phyloP scores from a whole-genome alignment of 2,888 invertebrate genomes.

The Oxyteleia sp. region DNA sequence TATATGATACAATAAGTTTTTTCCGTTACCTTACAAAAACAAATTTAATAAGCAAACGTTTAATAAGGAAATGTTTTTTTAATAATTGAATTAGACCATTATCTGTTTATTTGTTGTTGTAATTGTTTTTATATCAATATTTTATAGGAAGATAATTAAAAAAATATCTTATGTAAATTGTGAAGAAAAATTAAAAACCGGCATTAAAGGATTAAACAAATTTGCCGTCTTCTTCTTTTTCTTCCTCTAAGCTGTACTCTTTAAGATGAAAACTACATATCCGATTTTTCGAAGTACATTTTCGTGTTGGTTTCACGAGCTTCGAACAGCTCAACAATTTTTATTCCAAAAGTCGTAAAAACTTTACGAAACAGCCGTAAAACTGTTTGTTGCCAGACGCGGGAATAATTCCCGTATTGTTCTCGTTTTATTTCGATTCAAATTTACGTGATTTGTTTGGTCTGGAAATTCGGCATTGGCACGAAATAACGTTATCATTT shows the following conservation, averaged over 20 bases:
- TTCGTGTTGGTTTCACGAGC: slow-evolving; percentile 18
- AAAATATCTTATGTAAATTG: too few relatives aligned
- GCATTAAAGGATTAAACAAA: slow-evolving; percentile 5
- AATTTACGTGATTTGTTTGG: slow-evolving; percentile 18
- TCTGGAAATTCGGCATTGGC: neutral
- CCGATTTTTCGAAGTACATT: slow-evolving; percentile 31
- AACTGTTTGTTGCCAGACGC: neutral
- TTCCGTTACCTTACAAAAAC: too few relatives aligned
- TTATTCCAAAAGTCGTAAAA: slow-evolving; percentile 22
- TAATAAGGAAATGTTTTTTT: too few relatives aligned
- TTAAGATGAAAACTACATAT: neutral
- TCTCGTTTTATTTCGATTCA: neutral
- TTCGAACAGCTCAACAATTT: neutral
- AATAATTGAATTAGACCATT: too few relatives aligned
- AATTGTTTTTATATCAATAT: too few relatives aligned
- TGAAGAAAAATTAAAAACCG: too few relatives aligned
- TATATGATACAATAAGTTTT: too few relatives aligned
- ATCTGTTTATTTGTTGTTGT: too few relatives aligned
- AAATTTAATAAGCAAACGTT: too few relatives aligned
- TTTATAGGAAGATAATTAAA: too few relatives aligned
- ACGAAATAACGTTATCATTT: slow-evolving; percentile 39
- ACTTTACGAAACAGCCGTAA: slow-evolving; percentile 15
- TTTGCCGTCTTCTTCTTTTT: neutral
- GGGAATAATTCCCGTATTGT: neutral
- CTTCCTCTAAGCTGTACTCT: neutral